Base-by-base conservation (phyloP, 1,140 invertebrate species). In the Heliconius hermathena region DNA sequence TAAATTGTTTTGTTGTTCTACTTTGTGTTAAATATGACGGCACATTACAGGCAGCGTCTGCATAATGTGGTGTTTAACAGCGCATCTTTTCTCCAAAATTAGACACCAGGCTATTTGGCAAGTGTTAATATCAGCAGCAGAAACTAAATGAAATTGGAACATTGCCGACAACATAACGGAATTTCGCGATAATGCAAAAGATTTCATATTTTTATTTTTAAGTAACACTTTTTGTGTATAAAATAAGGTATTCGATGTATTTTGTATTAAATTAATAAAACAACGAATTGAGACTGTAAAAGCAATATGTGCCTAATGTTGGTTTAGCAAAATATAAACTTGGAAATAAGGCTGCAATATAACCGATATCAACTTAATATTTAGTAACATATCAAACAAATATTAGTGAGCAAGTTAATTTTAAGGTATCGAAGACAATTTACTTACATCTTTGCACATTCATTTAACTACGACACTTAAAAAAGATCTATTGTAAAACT, bases 111-210 rank as follows among this genome's bases (percentile, higher is more conserved):
- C 71, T 36, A 80, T 80, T 80, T 80, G 79, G 79, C 79, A 80
- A 80, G 74, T 80, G 79, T 80, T 80, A 78, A 78, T 78, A 76
- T 77, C 75, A 74, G 38, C 71, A 77, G 66, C 76, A 60, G 66
- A 66, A 80, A 73, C 74, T 70, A 70, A 29, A 77, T 71, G 74
- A 76, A 49, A 73, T 80, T 80, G 79, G 79, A 80, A 72, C 33
- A 9, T 77, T 80, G 79, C 79, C 79, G 52, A 60, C 71, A 80
- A 72, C 38, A 75, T 52, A 76, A n/a, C 73, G 38, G 20, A 38
- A 46, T 75, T 75, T 66, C 8, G 11, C 46, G 49, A 74, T 74
- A 49, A 73, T 73, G 72, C 38, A 73, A 73, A 73, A 74, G 18
- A 41, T 60, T 74, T 74, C 29, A 33, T n/a, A 36, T 71, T 71